Evolutionary conservation across 2,113 vertebrate species (phyloP), one percentile per base, ranked within the genome.

Genomic region (Grammomys dolichurus): DNA sequence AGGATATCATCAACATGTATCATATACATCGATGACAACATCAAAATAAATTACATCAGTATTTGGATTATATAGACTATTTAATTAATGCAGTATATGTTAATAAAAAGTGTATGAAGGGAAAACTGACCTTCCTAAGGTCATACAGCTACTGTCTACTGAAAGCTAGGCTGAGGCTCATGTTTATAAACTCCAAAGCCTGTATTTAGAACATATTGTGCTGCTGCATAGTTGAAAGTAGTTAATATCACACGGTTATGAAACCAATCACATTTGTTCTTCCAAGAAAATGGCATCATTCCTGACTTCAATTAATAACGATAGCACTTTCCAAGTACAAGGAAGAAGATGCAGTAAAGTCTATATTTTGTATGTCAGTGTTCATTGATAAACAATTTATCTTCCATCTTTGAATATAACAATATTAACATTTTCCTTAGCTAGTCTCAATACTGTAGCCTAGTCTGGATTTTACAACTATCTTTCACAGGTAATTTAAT

Each of bases 111-210:
- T 51, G 3, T 87, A 87, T 54, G 92, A 4, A 87, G 67, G 69
- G 40, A 96, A 12, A 89, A 63, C 78, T 63, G 63, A 46, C 54
- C 72, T 94, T 91, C 72, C 73, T 67, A 69, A 86, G 31, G 26
- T 92, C 75, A 91, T 92, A 88, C 11, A 92, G 70, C 60, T 89
- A 69, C 31, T 91, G 96, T 91, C 46, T 96, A 33, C 58, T 93
- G 78, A 43, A 93, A 24, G 51, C 28, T 88, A 93, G 72, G 73
- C 85, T 96, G 63, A 84, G 96, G 70, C 63, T 22, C 86, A 91
- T n/a, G 31, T 87, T 95, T 60, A 86, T 28, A 28, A 96, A 92
- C 48, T 67, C 43, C 80, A 88, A 72, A 92, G 31, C 90, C 86
- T 89, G 14, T 78, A 95, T 73, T 91, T 95, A 81, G 85, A 90